Evolutionary conservation across 1,140 invertebrate species (phyloP), one percentile per base, ranked within the genome.

Genomic region (Lordiphosa collinella): DNA sequence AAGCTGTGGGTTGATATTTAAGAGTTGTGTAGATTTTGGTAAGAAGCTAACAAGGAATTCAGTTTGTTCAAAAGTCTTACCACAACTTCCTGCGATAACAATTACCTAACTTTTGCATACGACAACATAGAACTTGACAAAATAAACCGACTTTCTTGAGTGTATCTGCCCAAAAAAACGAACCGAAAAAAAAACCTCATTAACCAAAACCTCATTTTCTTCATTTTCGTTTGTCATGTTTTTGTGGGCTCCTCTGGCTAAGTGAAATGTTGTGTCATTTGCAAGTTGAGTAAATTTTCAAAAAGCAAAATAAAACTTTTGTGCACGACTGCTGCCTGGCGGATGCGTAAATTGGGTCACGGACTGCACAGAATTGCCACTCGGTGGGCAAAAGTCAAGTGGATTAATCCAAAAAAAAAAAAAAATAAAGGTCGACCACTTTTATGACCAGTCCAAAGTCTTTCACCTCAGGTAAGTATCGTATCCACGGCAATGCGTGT

Each of bases 251-350:
- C 38, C 43, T 35, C 18, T 50, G n/a, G 32, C 44, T 68, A 68
- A 68, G 64, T 68, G 49, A 68, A 68, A 68, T 68, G 49, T 68
- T 68, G 64, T 68, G 65, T 68, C 55, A 68, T 68, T 68, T 68
- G 65, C 55, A 68, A 68, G 64, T 68, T 60, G 61, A 51, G 59
- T 31, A 46, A 65, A 63, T 59, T 50, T 22, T 22, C 11, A 53
- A 47, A 22, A 44, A 38, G 12, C 13, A 6, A 36, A 7, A 37
- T 37, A 37, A 37, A 43, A 41, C 12, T 41, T 10, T 13, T 18
- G n/a, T 11, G 55, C 36, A 58, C 29, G 16, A 51, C 10, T 49
- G 18, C 40, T n/a, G 5, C 49, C 49, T 22, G 37, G 38, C 47
- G 35, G 47, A 50, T 68, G 56, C 43, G 49, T 49, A 67, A 67